Base-by-base conservation (phyloP, 2,888 invertebrate genomes). In the Acrocera orbiculus region DNA sequence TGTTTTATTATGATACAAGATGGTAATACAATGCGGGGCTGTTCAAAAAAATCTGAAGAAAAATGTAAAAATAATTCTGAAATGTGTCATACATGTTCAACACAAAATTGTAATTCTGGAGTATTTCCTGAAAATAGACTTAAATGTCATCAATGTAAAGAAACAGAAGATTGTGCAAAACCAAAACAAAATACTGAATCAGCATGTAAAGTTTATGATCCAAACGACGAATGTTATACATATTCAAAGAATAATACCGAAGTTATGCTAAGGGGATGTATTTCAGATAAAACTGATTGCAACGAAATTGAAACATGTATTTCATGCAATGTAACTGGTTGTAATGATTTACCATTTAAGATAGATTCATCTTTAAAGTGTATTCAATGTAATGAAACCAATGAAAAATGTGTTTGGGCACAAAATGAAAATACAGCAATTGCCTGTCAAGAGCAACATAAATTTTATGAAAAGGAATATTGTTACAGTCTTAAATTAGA, bases 131-230 rank as follows among this genome's bases (percentile, higher is more conserved):
- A 22, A 7, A 33, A 52, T 32, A 48, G 54, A 1, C 30, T 49
- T 11, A 44, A 42, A 7, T 54, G 56, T 30, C 53, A 49, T 36
- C 53, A 56, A 36, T 54, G 56, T 41, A 10, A 24, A 9, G 23
- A 28, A 8, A 8, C 19, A 5, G 13, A 17, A 1, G 1, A 25
- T 14, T 35, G 30, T 9, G 11, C 15, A 1, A 8, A 20, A 8
- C 7, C 19, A 2, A 9, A 8, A 10, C n/a, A 24, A 27, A 23
- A 11, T 8, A 13, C 16, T 9, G 3, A n/a, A 3, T 11, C 15
- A 8, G 26, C 49, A 0, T 53, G 53, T 36, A 16, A 36, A 1
- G 19, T 24, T 6, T 42, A 37, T 28, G 28, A 15, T 1, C n/a
- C 33, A 9, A 6, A 35, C 4, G 36, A 46, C 13, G 42, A 42